Evolutionary conservation across 1,140 invertebrate genomes (phyloP), one percentile per base, ranked within the genome.

Genomic region (Limonius californicus): DNA sequence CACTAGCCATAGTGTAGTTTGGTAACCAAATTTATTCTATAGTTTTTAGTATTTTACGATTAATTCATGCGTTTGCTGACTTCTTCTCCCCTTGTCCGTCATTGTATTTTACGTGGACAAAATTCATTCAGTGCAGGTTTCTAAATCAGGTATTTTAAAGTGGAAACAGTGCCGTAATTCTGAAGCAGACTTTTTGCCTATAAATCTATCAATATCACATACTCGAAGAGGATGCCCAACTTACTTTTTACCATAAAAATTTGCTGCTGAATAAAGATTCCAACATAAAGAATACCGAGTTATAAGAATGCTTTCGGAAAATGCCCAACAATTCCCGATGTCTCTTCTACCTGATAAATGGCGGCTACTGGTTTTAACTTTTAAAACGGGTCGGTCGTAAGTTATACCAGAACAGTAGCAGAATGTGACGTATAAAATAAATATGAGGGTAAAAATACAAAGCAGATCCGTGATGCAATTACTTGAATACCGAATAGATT

Each of bases 271-370:
- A 50, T 50, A 50, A 18, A 50, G 7, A 50, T 50, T 50, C 45
- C 45, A 50, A 50, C 45, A 50, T 50, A 50, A 50, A 50, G 45
- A 50, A 50, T 50, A 50, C 45, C 45, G 45, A 50, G 18, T 50
- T 50, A 50, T 50, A 50, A 50, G 45, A 50, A 50, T 50, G 45
- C 45, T 50, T 50, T 50, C 45, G 45, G 45, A 50, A 50, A 50
- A 50, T 50, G 45, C 19, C 45, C 45, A 50, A 21, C 45, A 50
- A 50, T 50, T 50, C 45, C n/a, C 45, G 45, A 50, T 50, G 45
- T 50, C 45, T 50, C 19, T 50, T 50, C 45, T 50, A 50, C 45
- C 45, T 50, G 45, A 50, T 50, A 50, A 50, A 50, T 50, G 45
- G 16, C 45, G 16, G 45, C 45, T 50, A 50, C 45, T 50, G 45